Base-by-base conservation (phyloP, 2,797 vertebrate species). In the Parotocinclus haroldoi region DNA sequence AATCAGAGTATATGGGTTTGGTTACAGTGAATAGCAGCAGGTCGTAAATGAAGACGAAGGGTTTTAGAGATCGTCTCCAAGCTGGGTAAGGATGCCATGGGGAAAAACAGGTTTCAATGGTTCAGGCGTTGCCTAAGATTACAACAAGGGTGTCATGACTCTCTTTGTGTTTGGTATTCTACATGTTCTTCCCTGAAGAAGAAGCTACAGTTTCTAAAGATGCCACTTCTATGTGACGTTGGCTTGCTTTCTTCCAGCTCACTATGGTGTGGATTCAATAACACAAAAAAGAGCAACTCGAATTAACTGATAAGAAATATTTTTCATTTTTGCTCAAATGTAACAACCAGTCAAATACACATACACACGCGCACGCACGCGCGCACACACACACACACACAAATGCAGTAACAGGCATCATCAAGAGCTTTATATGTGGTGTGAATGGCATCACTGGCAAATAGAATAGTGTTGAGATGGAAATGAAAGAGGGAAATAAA, bases 71-170 rank as follows among this genome's bases (percentile, higher is more conserved):
- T 79, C 40, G 7, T 13, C 64, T 27, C 27, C 27, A 72, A 46
- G 78, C 80, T 79, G 16, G 81, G 81, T 78, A 82, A 69, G 79
- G 82, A 85, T 61, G 73, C 66, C 65, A 76, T 16, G 19, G 79
- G 18, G 18, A 73, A 77, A 76, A 82, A 77, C 69, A 48, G 66
- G 71, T 80, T 81, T 87, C 82, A 83, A 53, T 13, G 66, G 80
- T 83, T 85, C 82, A 82, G 60, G 70, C 74, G 73, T 66, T 76
- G 76, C 66, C 72, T 80, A 76, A 80, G 78, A 76, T 85, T 80
- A 84, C 79, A 81, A 74, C 63, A 64, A 56, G 19, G 27, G 59
- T 71, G 70, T 75, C 78, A 60, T 71, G 75, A 79, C 74, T 79
- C 65, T 72, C 74, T 27, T 27, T 27, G 27, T 27, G 27, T 2